Percentiles rank a stretch among this genome's conserved stretches.
These are phyloP conservation scores for Pseudorhiza aurosa DNA, from an alignment of 30 jellyfish, hydroid and myxozoan species.

Conservation along the genomic window DNA sequence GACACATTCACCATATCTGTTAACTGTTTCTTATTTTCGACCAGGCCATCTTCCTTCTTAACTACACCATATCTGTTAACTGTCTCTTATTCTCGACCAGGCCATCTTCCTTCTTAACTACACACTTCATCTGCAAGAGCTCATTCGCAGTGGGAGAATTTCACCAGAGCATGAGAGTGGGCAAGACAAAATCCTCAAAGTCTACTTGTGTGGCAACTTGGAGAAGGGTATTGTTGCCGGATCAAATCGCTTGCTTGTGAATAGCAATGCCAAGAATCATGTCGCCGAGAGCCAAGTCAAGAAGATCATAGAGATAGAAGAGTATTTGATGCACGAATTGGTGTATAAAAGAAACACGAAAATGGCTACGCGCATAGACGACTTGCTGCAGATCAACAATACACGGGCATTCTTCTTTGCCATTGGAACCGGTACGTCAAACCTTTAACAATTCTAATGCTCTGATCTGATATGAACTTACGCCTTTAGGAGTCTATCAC, in stretches of 20 bases:
- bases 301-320: conserved; percentile 67
- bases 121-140: conserved; percentile 75
- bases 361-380: conserved; percentile 77
- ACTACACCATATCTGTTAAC: too few relatives aligned
- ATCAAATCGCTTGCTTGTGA: conserved; percentile 45
- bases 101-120: conserved; percentile 72
- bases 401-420: conserved; percentile 57
- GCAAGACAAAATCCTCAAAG: conserved; percentile 59
- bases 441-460: not conserved
- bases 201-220: conserved; percentile 73
- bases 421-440: conserved; percentile 63
- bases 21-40: too few relatives aligned
- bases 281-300: conserved; percentile 52
- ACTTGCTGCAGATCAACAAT: conserved; percentile 27
- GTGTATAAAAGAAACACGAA: conserved; percentile 68
- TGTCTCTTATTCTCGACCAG: too few relatives aligned
- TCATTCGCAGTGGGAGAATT: conserved; percentile 58
- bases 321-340: conserved; percentile 61
- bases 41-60: conserved; percentile 73
- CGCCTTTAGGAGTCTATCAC: not conserved
- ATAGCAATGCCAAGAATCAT: conserved; percentile 39
- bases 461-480: too few relatives aligned
- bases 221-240: conserved; percentile 60
- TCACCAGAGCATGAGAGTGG: conserved; percentile 54
- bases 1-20: too few relatives aligned